Base-by-base conservation (phyloP, 2,888 invertebrate species). In the Strigamia maritima region DNA sequence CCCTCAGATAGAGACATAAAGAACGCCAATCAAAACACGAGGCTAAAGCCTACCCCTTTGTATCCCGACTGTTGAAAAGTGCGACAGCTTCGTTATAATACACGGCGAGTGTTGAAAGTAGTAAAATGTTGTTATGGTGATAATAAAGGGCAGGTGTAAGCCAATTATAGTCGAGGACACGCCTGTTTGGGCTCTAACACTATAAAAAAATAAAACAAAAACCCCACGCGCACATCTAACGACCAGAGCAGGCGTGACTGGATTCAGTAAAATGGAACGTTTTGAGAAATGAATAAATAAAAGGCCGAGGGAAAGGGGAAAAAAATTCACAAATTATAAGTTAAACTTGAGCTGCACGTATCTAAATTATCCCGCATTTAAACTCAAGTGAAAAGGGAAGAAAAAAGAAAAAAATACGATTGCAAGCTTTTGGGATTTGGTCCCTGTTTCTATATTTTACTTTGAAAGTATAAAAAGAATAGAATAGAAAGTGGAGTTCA, bases 111-210 rank as follows among this genome's bases (percentile, higher is more conserved):
- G 65, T 65, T 65, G 65, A 65, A 65, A 65, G 65, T 65, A 65
- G 65, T 65, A 65, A 65, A 65, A 65, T 65, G 65, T 65, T 65
- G 65, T 65, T 65, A 65, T 65, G 65, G 65, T 24, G 65, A 65
- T 65, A 65, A 65, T 65, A 65, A 65, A 65, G 65, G 65, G 65
- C 65, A 65, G 65, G 65, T 65, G 65, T 65, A 65, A 65, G 65
- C 65, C 65, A 65, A 65, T 65, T 65, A 65, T 24, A 65, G 65
- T 65, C 65, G 65, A 65, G 65, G 65, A 65, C 65, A 65, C 28
- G 65, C 26, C 65, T 65, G 65, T 24, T 65, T 65, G 65, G 65
- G 65, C 65, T 65, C 65, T 16, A 26, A 65, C 24, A 10, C 8
- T 26, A 16, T 10, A 16, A 65, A 65, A 65, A 65, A 65, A 65